These are phyloP conservation scores for Globodera rostochiensis DNA, from an alignment of 1,140 invertebrate genomes.

Conservation along the genomic window DNA sequence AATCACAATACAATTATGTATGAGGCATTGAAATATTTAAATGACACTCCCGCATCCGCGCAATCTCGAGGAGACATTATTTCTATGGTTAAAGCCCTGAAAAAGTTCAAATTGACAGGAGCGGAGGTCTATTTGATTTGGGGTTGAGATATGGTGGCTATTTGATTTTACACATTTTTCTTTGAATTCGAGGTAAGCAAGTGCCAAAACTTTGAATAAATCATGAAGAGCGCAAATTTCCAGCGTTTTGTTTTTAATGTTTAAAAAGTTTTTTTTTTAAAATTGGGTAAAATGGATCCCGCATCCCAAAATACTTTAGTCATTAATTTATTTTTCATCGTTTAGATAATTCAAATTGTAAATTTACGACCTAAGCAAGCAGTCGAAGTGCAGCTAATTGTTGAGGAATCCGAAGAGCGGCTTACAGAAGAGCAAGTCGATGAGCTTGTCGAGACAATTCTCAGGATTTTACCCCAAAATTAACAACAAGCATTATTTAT, in stretches of 20 bases:
- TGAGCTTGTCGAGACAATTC: conserved; percentile 35
- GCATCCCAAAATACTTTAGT: too few relatives aligned
- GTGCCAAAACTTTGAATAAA: too few relatives aligned
- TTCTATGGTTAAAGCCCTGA: conserved; percentile 19
- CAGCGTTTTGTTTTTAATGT: too few relatives aligned
- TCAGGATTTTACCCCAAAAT: conserved; percentile 15
- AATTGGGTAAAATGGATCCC: too few relatives aligned
- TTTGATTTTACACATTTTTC: conserved; percentile 5
- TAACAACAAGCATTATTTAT: not conserved
- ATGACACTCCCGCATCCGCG: conserved; percentile 31
- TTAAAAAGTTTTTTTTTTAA: too few relatives aligned
- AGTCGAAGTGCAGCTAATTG: conserved; percentile 42
- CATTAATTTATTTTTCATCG: not conserved
- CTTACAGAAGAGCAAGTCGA: conserved; percentile 41
- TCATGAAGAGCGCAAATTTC: too few relatives aligned
- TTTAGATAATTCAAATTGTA: conserved; percentile 36
- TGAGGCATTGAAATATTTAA: conserved; percentile 36
- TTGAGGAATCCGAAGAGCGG: conserved; percentile 40
- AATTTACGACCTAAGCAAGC: conserved; percentile 40
- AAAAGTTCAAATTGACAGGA: conserved; percentile 44
- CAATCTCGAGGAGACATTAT: conserved; percentile 27
- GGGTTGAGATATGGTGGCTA: not conserved
- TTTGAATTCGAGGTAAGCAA: not conserved
- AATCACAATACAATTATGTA: conserved; percentile 46
- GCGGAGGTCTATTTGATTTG: conserved; percentile 17